phyloP scores from a whole-genome alignment of 2,888 invertebrate genomes.

The Agrilus biguttatus region DNA sequence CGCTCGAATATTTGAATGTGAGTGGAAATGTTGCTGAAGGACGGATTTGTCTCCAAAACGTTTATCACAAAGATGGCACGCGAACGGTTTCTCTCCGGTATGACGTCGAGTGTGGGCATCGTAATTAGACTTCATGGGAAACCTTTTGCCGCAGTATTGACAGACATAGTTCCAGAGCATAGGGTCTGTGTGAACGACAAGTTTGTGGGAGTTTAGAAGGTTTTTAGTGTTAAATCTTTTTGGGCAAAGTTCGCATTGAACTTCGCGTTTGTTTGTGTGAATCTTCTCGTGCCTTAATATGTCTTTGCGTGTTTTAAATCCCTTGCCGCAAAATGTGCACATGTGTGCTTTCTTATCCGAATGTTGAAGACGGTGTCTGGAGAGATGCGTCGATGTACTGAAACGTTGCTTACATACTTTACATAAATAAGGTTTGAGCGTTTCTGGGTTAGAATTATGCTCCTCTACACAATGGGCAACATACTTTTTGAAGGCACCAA shows the following conservation, averaged over 20 bases:
- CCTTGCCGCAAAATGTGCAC: constrained; percentile 21
- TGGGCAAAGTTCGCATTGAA: constrained; percentile 22
- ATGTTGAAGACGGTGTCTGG: constrained; percentile 20
- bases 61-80: constrained; percentile 13
- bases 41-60: constrained; percentile 12
- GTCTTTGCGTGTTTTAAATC: constrained; percentile 21
- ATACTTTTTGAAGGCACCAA: constrained; percentile 15
- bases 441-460: constrained; percentile 14
- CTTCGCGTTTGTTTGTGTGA: constrained; percentile 23
- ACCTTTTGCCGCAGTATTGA: constrained; percentile 11
- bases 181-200: constrained; percentile 22
- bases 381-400: constrained; percentile 16
- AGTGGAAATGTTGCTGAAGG: constrained; percentile 12
- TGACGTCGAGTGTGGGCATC: constrained; percentile 13
- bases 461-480: constrained; percentile 15
- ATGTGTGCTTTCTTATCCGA: constrained; percentile 16
- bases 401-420: constrained; percentile 18
- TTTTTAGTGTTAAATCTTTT: constrained; percentile 23
- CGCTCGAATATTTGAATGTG: constrained; percentile 12
- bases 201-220: constrained; percentile 11
- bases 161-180: constrained; percentile 17
- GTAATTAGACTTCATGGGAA: constrained; percentile 11
- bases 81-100: constrained; percentile 12
- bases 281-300: constrained; percentile 22
- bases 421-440: constrained; percentile 19